Conservation (phyloP, 2,888 invertebrate species). For the Carabus problematicus region DNA sequence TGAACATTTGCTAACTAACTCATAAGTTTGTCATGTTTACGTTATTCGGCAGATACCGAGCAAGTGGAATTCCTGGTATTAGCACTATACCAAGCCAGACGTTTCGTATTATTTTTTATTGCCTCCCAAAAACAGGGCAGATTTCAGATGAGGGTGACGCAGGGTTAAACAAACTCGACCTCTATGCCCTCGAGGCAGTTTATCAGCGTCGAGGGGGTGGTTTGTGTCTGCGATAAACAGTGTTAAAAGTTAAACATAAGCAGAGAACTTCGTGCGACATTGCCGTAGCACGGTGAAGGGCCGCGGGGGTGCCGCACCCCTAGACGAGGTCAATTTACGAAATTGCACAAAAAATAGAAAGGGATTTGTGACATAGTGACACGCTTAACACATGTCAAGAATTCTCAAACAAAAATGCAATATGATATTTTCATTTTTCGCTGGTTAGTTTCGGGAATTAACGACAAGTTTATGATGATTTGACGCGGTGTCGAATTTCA, state of each 20-base stretch:
- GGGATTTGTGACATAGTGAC: slow-evolving; percentile 33
- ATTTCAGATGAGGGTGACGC: slow-evolving; percentile 32
- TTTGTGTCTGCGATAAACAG: slow-evolving; percentile 10
- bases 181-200: slow-evolving; percentile 29
- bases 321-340: slow-evolving; percentile 25
- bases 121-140: slow-evolving; percentile 18
- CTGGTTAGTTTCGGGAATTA: slow-evolving; percentile 30
- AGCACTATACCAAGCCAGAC: slow-evolving; percentile 13
- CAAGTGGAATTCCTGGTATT: too few relatives aligned
- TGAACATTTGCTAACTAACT: too few relatives aligned
- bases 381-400: slow-evolving; percentile 39
- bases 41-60: too few relatives aligned
- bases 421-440: slow-evolving; percentile 38
- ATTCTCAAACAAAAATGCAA: slow-evolving; percentile 39
- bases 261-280: too few relatives aligned
- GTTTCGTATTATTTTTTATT: slow-evolving; percentile 32
- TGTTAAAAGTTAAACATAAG: not conserved
- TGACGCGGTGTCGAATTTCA: slow-evolving; percentile 21
- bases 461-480: slow-evolving; percentile 34
- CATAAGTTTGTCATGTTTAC: too few relatives aligned
- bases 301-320: slow-evolving; percentile 4
- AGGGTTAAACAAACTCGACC: slow-evolving; percentile 42
- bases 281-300: not conserved
- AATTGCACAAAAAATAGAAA: slow-evolving; percentile 38
- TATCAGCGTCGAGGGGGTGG: slow-evolving; percentile 27